Evolutionary conservation across 35 echinoderm and acorn worm genomes (phyloP).

Genomic region (Eucidaris tribuloides): DNA sequence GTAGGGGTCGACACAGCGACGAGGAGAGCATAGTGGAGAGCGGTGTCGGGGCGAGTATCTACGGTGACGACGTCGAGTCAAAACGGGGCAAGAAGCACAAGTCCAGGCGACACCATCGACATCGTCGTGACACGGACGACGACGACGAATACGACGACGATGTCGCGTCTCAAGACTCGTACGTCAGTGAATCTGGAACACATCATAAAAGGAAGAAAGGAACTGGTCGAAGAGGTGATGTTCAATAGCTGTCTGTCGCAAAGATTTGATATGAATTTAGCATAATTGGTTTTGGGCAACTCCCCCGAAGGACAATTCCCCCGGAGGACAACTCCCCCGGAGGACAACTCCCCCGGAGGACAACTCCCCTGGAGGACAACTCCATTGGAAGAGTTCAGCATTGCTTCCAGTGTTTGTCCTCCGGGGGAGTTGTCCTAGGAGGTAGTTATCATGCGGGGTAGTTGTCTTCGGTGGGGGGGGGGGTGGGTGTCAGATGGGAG

Average conservation of each 20-base stretch:
- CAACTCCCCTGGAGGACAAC: too few relatives aligned
- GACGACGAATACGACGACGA: not conserved
- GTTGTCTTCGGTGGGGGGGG: too few relatives aligned
- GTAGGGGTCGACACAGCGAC: slow-evolving; percentile 10
- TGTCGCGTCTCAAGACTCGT: slow-evolving; percentile 27
- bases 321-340: too few relatives aligned
- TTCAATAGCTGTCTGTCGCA: not conserved
- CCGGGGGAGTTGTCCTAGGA: too few relatives aligned
- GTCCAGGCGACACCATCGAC: slow-evolving; percentile 10
- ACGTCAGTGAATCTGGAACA: slow-evolving; percentile 41
- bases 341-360: too few relatives aligned
- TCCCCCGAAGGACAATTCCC: too few relatives aligned
- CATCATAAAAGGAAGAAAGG: not conserved
- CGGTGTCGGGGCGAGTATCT: slow-evolving; percentile 42
- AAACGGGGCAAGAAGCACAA: not conserved
- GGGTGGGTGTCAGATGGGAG: too few relatives aligned
- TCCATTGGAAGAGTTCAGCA: too few relatives aligned
- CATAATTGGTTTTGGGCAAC: too few relatives aligned
- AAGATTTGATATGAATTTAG: too few relatives aligned
- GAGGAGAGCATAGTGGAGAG: slow-evolving; percentile 42
- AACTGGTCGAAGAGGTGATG: not conserved
- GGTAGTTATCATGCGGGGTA: too few relatives aligned
- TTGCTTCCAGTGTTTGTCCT: too few relatives aligned
- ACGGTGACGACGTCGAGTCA: not conserved
- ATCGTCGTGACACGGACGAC: not conserved